Evolutionary conservation across 2,113 vertebrate species (phyloP).

Genomic region (Dendrocopos noguchii): DNA sequence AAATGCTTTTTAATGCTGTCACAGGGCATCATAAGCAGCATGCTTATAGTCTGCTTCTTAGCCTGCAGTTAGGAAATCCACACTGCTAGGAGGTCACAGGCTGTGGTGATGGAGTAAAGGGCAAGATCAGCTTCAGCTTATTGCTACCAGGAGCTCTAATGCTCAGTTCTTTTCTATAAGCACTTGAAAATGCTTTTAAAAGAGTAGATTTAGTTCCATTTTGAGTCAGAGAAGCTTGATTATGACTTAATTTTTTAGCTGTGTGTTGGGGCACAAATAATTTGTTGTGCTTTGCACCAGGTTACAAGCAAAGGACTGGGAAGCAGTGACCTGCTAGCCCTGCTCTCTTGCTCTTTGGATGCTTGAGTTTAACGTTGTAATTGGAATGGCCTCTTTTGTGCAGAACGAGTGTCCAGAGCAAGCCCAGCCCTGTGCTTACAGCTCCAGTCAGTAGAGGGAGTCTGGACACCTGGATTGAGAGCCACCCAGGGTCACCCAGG

Average conservation of each 20-base stretch:
- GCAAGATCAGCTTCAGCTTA: background rate
- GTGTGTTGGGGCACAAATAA: accelerated
- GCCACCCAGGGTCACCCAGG: background rate
- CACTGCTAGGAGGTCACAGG: background rate
- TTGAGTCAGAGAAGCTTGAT: background rate
- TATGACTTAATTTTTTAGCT: background rate
- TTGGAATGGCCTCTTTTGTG: background rate
- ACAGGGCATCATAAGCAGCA: background rate
- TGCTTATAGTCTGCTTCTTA: background rate
- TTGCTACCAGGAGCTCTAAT: background rate
- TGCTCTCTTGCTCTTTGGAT: background rate
- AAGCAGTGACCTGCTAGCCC: background rate
- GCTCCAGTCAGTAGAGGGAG: conserved; percentile 59
- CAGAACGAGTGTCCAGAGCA: accelerated
- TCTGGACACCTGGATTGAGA: background rate
- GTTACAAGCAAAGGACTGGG: background rate
- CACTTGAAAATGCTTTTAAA: background rate
- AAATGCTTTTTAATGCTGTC: background rate
- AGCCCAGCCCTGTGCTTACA: background rate
- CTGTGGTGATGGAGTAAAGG: background rate
- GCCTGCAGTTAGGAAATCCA: background rate
- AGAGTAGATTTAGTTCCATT: background rate
- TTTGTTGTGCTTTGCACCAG: background rate
- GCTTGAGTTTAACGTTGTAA: background rate
- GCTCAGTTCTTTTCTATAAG: background rate